Evolutionary conservation across 2,888 invertebrate species (phyloP).

Genomic region (Drosophila dives): DNA sequence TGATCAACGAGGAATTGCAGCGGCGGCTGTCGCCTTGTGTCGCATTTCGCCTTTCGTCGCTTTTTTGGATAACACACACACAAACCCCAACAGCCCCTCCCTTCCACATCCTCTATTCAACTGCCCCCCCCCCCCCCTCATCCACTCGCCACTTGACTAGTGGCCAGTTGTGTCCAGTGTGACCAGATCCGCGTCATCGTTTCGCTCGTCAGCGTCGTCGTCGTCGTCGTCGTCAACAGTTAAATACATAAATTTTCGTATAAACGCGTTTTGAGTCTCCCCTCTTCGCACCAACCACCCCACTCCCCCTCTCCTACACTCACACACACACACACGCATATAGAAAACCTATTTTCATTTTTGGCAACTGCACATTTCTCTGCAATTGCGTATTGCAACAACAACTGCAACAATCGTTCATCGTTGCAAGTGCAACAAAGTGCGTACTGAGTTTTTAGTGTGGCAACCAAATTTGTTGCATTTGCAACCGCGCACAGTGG

Average conservation of each 20-base stretch:
- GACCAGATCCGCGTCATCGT: constrained; percentile 72
- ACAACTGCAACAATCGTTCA: background rate
- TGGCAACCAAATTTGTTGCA: constrained; percentile 44
- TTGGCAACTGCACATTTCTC: constrained; percentile 34
- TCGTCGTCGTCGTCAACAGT: constrained; percentile 68
- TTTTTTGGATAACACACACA: constrained; percentile 48
- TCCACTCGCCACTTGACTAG: constrained; percentile 11
- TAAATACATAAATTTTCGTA: constrained; percentile 81
- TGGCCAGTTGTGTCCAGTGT: constrained; percentile 19
- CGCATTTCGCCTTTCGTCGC: constrained; percentile 69
- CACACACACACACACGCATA: background rate
- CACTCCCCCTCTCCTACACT: too few relatives aligned
- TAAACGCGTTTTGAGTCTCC: constrained; percentile 75
- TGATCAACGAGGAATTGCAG: constrained; percentile 4
- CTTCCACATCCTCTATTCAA: background rate
- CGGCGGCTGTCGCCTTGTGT: constrained; percentile 65
- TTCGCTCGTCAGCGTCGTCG: constrained; percentile 62
- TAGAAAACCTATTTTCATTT: constrained; percentile 39
- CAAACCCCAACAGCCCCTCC: background rate
- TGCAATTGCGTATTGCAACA: constrained; percentile 35
- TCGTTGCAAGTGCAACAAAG: constrained; percentile 45
- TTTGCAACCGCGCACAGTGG: constrained; percentile 30
- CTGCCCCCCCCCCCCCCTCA: background rate
- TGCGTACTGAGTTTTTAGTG: constrained; percentile 42
- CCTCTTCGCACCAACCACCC: background rate